Evolutionary conservation across 2,797 vertebrate species (phyloP), one percentile per base, ranked within the genome.

Genomic region (Dendrocincla tyrannina): DNA sequence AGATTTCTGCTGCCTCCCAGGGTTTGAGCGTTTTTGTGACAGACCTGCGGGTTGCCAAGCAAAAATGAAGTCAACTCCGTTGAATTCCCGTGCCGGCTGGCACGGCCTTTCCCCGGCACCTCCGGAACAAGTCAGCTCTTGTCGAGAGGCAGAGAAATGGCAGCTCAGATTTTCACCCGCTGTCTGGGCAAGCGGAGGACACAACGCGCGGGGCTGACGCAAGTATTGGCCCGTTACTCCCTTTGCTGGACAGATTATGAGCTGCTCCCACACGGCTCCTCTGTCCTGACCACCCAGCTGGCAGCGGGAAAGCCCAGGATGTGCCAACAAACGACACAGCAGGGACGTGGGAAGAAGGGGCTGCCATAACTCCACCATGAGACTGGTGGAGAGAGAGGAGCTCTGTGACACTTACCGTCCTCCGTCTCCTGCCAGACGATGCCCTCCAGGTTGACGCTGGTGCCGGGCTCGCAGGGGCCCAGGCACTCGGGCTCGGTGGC

Each of bases 381-480:
- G 5, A 1, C 2, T 12, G 33, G 3, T 33, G 30, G 78, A 39
- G 47, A 88, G 62, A 7, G 18, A 39, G 81, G 25, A 72, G 76
- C 68, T 75, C 66, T 24, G 55, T 7, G 78, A 42, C 74, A 97
- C 99, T 99, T 98, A 99, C 99, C 99, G 0, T 99, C 99, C 96
- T 99, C 99, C 0, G 99, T 99, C 97, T 99, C 99, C 95, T 99
- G 99, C 99, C 99, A 99, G 87, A 99, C 99, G 3, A 99, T 99
- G 97, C 99, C 99, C 96, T 99, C 99, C 23, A 99, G 98, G 96
- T 99, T 99, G 92, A 99, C 99, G 6, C 99, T 99, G 96, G 99
- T 99, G 19, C 99, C 99, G 0, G 99, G 99, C 96, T 99, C 99
- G 17, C 99, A 99, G 80, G 99, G 99, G 62, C 99, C 99, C 97